Conservation (phyloP, 2,797 vertebrate species). For the Hyperoplus lanceolatus region DNA sequence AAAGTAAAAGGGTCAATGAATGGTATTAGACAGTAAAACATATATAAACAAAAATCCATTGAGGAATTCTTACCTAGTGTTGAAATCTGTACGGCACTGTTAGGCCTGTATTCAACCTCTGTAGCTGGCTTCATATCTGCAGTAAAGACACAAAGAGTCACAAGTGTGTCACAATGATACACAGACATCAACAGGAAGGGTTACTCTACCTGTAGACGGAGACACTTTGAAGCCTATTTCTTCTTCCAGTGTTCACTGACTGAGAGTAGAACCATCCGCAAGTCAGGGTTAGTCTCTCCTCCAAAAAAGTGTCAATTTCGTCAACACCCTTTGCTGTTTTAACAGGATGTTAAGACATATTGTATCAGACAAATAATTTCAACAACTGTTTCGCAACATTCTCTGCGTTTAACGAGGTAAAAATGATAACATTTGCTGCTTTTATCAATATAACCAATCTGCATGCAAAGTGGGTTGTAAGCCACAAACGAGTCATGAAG, state of each 20-base stretch:
- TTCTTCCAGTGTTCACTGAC: conserved; percentile 11
- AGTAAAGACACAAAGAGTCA: conserved; percentile 7
- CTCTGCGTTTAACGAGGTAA: conserved; percentile 43
- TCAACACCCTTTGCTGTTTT: conserved; percentile 15
- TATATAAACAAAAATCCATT: neutral
- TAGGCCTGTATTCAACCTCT: conserved; percentile 20
- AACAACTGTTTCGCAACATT: conserved; percentile 46
- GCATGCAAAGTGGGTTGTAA: neutral
- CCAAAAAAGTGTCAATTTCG: conserved; percentile 7
- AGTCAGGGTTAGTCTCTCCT: neutral
- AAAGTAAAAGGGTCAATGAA: neutral
- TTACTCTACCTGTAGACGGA: conserved; percentile 46
- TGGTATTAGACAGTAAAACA: neutral
- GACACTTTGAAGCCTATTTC: conserved; percentile 16
- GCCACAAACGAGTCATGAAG: neutral
- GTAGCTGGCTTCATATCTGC: conserved; percentile 22
- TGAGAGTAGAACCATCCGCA: neutral
- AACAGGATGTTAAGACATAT: conserved; percentile 73
- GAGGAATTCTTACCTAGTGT: conserved; percentile 51
- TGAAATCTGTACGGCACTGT: conserved; percentile 29
- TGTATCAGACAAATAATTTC: conserved; percentile 33
- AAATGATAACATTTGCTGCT: conserved; percentile 18
- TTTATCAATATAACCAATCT: conserved; percentile 8
- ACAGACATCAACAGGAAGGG: neutral
- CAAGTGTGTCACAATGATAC: neutral